Conservation (phyloP, 2,888 invertebrate species). For the Volucella bombylans region DNA sequence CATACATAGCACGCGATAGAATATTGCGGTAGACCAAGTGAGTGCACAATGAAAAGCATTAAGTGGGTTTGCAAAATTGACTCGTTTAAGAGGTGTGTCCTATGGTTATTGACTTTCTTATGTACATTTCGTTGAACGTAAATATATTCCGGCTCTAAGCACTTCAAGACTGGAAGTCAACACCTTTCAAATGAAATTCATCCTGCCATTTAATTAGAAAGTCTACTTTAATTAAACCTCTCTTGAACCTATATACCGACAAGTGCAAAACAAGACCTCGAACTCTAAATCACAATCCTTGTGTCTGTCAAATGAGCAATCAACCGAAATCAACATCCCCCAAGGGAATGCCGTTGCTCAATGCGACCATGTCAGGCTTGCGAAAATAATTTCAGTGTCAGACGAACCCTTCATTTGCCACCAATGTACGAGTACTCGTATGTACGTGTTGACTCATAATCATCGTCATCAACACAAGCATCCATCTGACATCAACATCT, state of each 20-base stretch:
- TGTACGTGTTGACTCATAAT: conserved; percentile 53
- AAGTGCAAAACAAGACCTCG: conserved; percentile 13
- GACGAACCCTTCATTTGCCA: conserved; percentile 40
- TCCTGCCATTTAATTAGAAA: conserved; percentile 5
- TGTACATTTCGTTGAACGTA: conserved; percentile 16
- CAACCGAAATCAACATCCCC: conserved; percentile 45
- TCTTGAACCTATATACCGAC: conserved; percentile 11
- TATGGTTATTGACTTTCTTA: background rate
- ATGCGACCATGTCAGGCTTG: background rate
- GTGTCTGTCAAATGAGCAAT: conserved; percentile 58
- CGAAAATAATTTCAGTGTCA: conserved; percentile 43
- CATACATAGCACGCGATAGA: conserved; percentile 53
- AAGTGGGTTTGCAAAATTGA: conserved; percentile 28
- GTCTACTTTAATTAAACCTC: conserved; percentile 49
- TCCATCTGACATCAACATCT: conserved; percentile 64
- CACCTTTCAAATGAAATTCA: background rate
- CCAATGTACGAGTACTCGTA: background rate
- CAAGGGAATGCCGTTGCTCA: conserved; percentile 25
- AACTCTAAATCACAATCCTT: background rate
- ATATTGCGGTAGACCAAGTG: conserved; percentile 29
- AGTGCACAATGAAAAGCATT: background rate
- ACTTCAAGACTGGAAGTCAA: no score
- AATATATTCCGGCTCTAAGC: no score
- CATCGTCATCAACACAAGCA: conserved; percentile 41
- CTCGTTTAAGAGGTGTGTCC: conserved; percentile 27